These are phyloP conservation scores for Molossus molossus DNA, from an alignment of 2,797 vertebrate genomes.

Conservation along the genomic window DNA sequence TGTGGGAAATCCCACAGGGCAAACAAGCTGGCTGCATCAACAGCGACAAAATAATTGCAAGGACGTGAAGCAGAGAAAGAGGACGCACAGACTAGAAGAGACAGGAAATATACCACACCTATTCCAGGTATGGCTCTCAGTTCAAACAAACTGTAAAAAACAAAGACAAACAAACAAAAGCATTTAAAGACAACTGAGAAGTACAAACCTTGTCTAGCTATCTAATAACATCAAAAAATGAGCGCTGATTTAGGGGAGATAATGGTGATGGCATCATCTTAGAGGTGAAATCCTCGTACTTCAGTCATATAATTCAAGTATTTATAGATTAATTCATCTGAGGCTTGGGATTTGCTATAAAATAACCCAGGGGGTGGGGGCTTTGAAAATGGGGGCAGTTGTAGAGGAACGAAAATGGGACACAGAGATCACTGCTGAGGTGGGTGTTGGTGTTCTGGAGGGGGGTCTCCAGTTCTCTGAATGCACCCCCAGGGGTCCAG, in stretches of 20 bases:
- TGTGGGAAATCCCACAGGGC: neutral
- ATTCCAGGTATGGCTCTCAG: neutral
- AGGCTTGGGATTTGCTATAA: neutral
- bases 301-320: neutral
- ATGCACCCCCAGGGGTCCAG: fast-evolving
- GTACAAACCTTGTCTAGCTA: neutral
- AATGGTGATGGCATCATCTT: neutral
- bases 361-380: neutral
- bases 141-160: neutral
- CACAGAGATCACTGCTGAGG: neutral
- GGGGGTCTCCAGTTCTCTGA: neutral
- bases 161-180: neutral
- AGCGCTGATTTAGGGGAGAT: neutral
- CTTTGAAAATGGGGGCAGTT: neutral
- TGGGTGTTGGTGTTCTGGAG: neutral
- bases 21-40: too few relatives aligned
- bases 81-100: neutral
- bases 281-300: neutral
- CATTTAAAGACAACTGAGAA: neutral
- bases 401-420: neutral
- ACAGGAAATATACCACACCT: neutral
- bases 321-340: neutral
- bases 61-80: neutral
- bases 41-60: neutral
- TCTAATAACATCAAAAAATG: neutral